A percentile compares a stretch with the other conserved stretches of the same genome.
phyloP scores from a whole-genome alignment of 2,797 vertebrate genomes.

The Crocidura indochinensis region DNA sequence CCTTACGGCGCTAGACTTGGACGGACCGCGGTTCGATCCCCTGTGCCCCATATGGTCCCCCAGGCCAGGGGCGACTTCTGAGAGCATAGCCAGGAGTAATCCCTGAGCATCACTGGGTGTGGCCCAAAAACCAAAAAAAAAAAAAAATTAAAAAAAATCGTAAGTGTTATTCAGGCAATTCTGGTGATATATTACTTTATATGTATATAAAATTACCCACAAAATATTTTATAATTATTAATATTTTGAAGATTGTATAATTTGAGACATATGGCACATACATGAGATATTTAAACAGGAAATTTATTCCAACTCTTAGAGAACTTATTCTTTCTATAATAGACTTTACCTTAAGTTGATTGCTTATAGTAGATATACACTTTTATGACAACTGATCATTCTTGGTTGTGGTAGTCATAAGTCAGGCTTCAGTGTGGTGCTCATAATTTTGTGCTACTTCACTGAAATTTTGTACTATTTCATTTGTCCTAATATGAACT shows the following conservation, averaged over 20 bases:
- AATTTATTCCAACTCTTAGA: neutral
- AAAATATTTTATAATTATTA: neutral
- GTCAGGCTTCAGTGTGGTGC: neutral
- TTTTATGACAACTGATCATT: neutral
- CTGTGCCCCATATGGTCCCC: too few species aligned
- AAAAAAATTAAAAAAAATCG: too few species aligned
- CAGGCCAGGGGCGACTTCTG: too few species aligned
- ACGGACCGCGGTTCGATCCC: too few species aligned
- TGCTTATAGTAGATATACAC: neutral
- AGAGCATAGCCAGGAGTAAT: too few species aligned
- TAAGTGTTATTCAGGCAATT: neutral
- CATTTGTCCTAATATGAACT: neutral
- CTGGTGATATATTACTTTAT: neutral
- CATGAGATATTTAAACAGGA: neutral
- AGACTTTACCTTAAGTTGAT: neutral
- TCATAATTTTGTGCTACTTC: neutral
- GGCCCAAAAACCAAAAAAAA: too few species aligned
- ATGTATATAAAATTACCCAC: neutral
- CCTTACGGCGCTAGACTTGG: too few species aligned
- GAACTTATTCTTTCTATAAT: neutral
- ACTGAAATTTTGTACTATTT: neutral
- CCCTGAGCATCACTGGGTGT: too few species aligned
- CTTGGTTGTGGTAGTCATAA: neutral
- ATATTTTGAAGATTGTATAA: neutral
- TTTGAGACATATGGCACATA: neutral